Evolutionary conservation across 2,113 vertebrate species (phyloP).

Genomic region (Nothobranchius kuhntae): DNA sequence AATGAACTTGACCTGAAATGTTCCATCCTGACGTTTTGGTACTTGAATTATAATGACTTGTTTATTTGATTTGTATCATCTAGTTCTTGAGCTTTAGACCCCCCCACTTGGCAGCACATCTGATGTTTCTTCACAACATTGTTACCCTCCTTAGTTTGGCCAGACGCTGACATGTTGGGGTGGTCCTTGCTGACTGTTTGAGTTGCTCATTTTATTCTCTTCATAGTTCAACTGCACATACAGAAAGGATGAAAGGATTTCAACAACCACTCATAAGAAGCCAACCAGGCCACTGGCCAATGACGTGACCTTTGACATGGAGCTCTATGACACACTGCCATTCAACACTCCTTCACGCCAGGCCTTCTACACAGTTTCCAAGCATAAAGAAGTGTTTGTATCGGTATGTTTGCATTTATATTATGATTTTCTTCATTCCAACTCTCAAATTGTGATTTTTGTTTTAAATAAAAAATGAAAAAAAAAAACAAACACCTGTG

Average conservation of each 20-base stretch:
- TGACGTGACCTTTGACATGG: constrained; percentile 88
- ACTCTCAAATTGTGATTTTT: too few relatives aligned
- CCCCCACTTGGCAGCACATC: neutral
- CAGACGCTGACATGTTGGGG: neutral
- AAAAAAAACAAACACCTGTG: too few relatives aligned
- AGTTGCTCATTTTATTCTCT: constrained; percentile 30
- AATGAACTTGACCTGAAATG: constrained; percentile 52
- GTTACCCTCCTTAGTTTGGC: constrained; percentile 9
- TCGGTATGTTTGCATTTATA: constrained; percentile 80
- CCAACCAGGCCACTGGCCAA: constrained; percentile 28
- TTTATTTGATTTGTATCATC: constrained; percentile 4
- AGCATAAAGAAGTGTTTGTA: constrained; percentile 86
- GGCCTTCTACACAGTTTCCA: constrained; percentile 81
- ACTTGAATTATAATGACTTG: constrained; percentile 8
- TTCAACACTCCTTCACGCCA: constrained; percentile 78
- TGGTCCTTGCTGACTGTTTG: constrained; percentile 1
- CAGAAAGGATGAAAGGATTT: constrained; percentile 48
- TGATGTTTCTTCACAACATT: neutral
- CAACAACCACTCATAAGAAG: constrained; percentile 7
- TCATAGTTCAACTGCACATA: constrained; percentile 92
- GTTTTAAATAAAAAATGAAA: too few relatives aligned
- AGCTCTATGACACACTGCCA: constrained; percentile 83
- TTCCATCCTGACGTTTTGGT: constrained; percentile 47
- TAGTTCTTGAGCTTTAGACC: too few relatives aligned
- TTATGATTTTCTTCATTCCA: neutral